Conservation (phyloP, 2,888 invertebrate genomes). For the Thelaira solivaga region DNA sequence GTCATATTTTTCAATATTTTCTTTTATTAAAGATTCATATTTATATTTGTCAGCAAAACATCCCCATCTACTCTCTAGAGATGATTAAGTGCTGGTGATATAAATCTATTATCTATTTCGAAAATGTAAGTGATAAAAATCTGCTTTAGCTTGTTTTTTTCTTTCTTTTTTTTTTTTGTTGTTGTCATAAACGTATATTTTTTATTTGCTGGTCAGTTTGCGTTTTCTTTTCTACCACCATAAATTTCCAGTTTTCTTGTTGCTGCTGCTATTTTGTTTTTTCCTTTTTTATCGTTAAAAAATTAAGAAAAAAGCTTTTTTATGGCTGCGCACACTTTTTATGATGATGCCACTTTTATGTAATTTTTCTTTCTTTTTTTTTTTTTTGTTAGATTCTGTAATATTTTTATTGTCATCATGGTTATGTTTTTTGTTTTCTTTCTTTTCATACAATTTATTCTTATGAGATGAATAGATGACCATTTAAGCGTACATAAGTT, state of each 20-base stretch:
- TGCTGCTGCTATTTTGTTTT: not conserved
- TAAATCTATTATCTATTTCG: conserved; percentile 7
- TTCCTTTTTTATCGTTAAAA: conserved; percentile 61
- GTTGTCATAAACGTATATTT: conserved; percentile 61
- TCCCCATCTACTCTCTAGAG: conserved; percentile 3
- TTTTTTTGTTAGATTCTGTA: conserved; percentile 43
- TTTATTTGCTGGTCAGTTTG: conserved; percentile 44
- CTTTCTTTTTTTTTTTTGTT: conserved; percentile 14
- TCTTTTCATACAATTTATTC: conserved; percentile 23
- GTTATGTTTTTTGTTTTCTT: conserved; percentile 36
- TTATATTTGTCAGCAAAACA: not conserved
- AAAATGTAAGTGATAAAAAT: conserved; percentile 57
- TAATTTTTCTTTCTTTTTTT: no score
- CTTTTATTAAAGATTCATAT: conserved; percentile 67
- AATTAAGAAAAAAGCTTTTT: conserved; percentile 76
- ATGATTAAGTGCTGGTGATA: conserved; percentile 44
- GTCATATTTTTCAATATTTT: conserved; percentile 71
- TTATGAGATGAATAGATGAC: conserved; percentile 53
- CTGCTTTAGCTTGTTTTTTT: conserved; percentile 53
- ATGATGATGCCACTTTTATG: conserved; percentile 60
- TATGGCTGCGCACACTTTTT: conserved; percentile 66
- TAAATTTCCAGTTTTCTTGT: conserved; percentile 57
- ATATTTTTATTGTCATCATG: conserved; percentile 45
- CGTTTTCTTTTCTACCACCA: conserved; percentile 34
- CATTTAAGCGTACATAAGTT: conserved; percentile 43